Conservation (phyloP, 2,797 vertebrate genomes). For the Cichlasoma orientale region DNA sequence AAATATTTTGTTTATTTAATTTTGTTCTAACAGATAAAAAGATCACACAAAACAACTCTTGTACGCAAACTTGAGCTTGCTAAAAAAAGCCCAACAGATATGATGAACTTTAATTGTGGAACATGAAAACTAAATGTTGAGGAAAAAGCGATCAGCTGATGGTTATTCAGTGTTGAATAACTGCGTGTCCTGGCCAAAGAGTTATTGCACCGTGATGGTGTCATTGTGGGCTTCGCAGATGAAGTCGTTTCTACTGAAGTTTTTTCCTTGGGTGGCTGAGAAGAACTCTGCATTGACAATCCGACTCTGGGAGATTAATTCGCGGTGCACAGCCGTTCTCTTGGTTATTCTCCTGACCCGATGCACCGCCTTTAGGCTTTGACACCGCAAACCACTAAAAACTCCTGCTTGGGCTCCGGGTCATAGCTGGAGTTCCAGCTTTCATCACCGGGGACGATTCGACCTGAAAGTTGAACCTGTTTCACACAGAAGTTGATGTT, state of each 20-base stretch:
- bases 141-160: neutral
- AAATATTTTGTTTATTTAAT: neutral
- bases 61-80: neutral
- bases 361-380: neutral
- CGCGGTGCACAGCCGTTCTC: neutral
- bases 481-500: neutral
- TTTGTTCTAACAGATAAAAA: neutral
- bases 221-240: no score
- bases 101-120: neutral
- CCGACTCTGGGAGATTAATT: neutral
- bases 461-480: neutral
- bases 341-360: neutral
- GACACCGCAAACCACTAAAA: neutral
- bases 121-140: neutral
- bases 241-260: neutral
- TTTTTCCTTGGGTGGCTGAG: no score
- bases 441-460: neutral
- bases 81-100: neutral
- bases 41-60: fast-evolving
- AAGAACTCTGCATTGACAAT: neutral
- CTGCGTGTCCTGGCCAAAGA: neutral
- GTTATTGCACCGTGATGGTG: no score
- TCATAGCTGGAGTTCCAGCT: neutral
- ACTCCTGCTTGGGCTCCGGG: neutral
- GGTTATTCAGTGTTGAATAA: neutral